Evolutionary conservation across 2,797 vertebrate genomes (phyloP).

Genomic region (Pitangus sulphuratus): DNA sequence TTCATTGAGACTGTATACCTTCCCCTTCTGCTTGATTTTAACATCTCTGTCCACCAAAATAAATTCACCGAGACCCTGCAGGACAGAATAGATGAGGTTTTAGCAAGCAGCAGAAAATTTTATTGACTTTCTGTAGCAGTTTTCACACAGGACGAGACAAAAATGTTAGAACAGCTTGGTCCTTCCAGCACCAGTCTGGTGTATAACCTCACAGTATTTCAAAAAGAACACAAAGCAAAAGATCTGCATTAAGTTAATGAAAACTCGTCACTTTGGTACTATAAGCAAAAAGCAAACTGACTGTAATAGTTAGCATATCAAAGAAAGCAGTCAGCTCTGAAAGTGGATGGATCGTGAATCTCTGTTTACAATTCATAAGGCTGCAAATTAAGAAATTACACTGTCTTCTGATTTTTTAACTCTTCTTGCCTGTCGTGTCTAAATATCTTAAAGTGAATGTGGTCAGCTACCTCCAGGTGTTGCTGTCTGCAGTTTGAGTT

Average conservation of each 20-base stretch:
- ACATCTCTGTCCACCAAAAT: slow-evolving; percentile 92
- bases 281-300: background rate
- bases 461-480: background rate
- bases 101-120: background rate
- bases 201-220: background rate
- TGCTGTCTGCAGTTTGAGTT: background rate
- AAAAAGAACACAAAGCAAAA: background rate
- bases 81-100: background rate
- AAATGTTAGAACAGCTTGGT: background rate
- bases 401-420: background rate
- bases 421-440: background rate
- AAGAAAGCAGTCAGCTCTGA: background rate
- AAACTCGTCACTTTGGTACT: background rate
- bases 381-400: background rate
- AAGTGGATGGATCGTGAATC: background rate
- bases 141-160: background rate
- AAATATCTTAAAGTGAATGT: background rate
- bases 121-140: background rate
- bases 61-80: slow-evolving; percentile 93
- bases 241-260: background rate
- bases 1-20: slow-evolving; percentile 94
- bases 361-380: background rate
- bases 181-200: background rate
- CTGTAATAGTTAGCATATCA: background rate
- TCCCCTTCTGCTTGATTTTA: slow-evolving; percentile 92